Evolutionary conservation across 2,888 invertebrate genomes (phyloP), one percentile per base, ranked within the genome.

Genomic region (Cephus nigrinus): DNA sequence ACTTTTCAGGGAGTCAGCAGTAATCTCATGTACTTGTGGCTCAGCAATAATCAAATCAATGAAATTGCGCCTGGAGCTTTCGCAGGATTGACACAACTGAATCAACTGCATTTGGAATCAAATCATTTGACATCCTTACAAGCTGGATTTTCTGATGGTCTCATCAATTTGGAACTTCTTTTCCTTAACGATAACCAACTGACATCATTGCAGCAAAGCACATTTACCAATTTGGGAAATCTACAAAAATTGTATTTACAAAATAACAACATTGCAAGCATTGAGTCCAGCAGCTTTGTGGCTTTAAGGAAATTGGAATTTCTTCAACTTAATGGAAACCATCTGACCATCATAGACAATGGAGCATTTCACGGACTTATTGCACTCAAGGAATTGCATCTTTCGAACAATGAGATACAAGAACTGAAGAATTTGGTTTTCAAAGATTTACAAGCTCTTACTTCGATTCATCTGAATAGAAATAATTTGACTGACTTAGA

Each of bases 161-260:
- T 92, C 76, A 84, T 81, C 68, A 89, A 89, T 23, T 72, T 86
- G 75, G 88, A 91, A 77, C 88, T 84, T 77, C 84, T 92, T 12
- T 92, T 90, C 82, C 82, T 92, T 71, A 91, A 90, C 79, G 87
- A 91, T 78, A 92, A 92, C 85, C 89, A 84, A 77, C 84, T 92
- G 81, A 88, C 80, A 69, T 86, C 86, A 78, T 81, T 92, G 75
- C 85, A 89, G 31, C 90, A 87, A 81, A 89, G 88, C 76, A 91
- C 90, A 79, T 92, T 92, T 82, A 90, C 90, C 80, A 89, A 87
- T 31, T 82, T 92, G 80, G 82, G 82, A 80, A 88, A 85, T 82
- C 84, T 92, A 72, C 82, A 90, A 73, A 90, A 90, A 83, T 85
- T 92, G 78, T 90, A 91, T 80, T 83, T 92, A 81, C 86, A 91